A percentile compares a stretch with the other conserved stretches of the same genome.
phyloP scores from a whole-genome alignment of 2,797 vertebrate genomes.

The Nannoperca obscura region DNA sequence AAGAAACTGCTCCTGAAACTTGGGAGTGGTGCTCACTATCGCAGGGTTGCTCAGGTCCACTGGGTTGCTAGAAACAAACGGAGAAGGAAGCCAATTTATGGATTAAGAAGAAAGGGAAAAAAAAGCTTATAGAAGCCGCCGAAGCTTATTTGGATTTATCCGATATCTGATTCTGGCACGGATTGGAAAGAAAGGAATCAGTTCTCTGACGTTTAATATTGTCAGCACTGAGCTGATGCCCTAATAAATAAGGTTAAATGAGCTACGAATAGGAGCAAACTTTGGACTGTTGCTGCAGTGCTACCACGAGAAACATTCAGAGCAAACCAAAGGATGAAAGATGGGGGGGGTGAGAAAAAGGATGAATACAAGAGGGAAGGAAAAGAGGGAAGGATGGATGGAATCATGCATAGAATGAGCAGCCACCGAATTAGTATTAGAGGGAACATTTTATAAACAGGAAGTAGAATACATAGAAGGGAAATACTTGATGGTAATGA shows the following conservation, averaged over 20 bases:
- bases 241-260: background rate
- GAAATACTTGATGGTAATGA: slow-evolving; percentile 1
- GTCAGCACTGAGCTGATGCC: background rate
- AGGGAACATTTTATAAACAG: background rate
- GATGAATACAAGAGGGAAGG: background rate
- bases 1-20: slow-evolving; percentile 98
- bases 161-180: background rate
- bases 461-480: slow-evolving; percentile 15
- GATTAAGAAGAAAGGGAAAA: background rate
- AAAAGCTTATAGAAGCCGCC: background rate
- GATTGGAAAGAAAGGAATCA: background rate
- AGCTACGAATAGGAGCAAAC: background rate
- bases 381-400: background rate
- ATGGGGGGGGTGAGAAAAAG: background rate
- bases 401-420: background rate
- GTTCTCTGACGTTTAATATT: background rate
- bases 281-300: background rate
- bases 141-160: background rate
- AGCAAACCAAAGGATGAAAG: background rate
- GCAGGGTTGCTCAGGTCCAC: slow-evolving; percentile 97
- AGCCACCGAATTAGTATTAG: background rate
- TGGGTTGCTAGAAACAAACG: slow-evolving; percentile 88
- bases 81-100: background rate
- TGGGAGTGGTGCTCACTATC: slow-evolving; percentile 96
- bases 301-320: background rate